Evolutionary conservation across 2,888 invertebrate species (phyloP), one percentile per base, ranked within the genome.

Genomic region (Cerastis leucographa): DNA sequence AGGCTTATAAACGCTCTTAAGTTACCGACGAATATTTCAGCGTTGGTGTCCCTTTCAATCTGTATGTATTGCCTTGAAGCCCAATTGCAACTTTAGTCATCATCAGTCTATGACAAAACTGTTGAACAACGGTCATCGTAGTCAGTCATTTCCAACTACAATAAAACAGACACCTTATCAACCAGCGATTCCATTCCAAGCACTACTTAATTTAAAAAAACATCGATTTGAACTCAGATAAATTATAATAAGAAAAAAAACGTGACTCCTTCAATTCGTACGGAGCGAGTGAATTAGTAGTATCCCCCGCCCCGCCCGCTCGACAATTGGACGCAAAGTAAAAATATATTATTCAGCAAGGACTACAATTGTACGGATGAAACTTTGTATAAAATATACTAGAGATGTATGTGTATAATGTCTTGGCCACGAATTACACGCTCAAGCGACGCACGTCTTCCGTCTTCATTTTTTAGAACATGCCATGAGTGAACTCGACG

Each of bases 261-360:
- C 88, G 86, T 88, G 88, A 87, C 88, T 87, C 84, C 85, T 87
- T 89, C 88, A 88, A 90, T 90, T 89, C 72, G 70, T 85, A 87
- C 87, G 81, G 81, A 87, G 78, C 79, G 77, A 87, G 88, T 88
- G 89, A 89, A 90, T 91, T 89, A 91, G 86, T 84, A 89, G 80
- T 80, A 85, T 89, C 87, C 87, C 86, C 88, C 85, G 79, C 87
- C 86, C 88, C 85, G 79, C 87, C 87, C 73, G 71, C 85, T 86
- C 88, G 88, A 90, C 91, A 91, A 91, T 90, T 87, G 90, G 84
- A 90, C 87, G 86, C 87, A 83, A 90, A 87, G 90, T 89, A 90
- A 89, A 91, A 92, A 92, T 92, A 90, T 90, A 90, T 92, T 92
- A 91, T 91, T 91, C 89, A 90, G 81, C 75, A 78, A 85, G 85